These are phyloP conservation scores for Notarius quadriscutis DNA, from an alignment of 2,113 vertebrate genomes.

Conservation along the genomic window DNA sequence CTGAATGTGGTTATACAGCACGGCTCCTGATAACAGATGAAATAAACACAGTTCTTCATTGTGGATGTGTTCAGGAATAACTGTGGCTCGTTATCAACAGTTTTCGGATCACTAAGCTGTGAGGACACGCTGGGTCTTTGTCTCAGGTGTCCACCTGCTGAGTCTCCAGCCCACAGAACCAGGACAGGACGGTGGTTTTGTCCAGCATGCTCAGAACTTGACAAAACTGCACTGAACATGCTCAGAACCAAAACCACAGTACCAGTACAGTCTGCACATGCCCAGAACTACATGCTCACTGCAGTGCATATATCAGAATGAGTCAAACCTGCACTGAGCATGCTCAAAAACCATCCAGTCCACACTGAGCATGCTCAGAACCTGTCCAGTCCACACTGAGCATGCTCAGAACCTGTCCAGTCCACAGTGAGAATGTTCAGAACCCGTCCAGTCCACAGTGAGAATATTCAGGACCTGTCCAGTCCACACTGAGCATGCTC, in stretches of 20 bases:
- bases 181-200: background rate
- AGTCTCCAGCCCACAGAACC: background rate
- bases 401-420: background rate
- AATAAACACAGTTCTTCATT: background rate
- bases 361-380: background rate
- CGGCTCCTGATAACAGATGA: background rate
- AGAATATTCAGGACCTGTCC: background rate
- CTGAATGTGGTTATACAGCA: background rate
- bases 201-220: background rate
- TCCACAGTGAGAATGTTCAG: background rate
- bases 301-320: too few relatives aligned
- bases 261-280: background rate
- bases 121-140: background rate
- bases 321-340: background rate
- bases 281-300: background rate
- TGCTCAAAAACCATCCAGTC: background rate
- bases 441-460: background rate
- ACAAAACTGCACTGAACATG: background rate
- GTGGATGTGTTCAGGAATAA: background rate
- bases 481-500: background rate
- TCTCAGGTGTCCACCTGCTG: background rate
- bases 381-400: background rate
- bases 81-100: background rate
- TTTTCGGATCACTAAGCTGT: background rate
- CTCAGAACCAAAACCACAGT: background rate